Evolutionary conservation across 2,797 vertebrate species (phyloP).

Genomic region (Anas bahamensis): DNA sequence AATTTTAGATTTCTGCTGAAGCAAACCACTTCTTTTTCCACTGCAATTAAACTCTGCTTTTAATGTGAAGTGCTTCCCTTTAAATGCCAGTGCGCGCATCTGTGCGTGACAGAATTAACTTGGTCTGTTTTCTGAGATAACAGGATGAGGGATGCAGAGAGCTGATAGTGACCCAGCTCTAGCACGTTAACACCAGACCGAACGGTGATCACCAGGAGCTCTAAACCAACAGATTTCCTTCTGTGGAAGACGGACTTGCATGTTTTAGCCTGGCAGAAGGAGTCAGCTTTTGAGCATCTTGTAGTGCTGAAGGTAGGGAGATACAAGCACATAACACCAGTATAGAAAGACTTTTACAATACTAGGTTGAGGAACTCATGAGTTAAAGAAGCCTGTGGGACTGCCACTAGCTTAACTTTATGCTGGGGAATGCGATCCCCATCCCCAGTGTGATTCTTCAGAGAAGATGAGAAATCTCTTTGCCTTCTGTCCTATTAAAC

Average conservation of each 20-base stretch:
- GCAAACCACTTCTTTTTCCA: neutral
- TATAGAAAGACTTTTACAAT: neutral
- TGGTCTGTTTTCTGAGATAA: neutral
- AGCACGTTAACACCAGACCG: neutral
- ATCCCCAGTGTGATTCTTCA: neutral
- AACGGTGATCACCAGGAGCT: neutral
- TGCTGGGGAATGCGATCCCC: neutral
- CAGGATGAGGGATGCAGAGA: neutral
- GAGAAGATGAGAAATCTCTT: neutral
- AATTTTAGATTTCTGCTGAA: constrained; percentile 2
- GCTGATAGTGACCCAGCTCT: neutral
- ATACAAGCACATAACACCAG: neutral
- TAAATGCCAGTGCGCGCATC: neutral
- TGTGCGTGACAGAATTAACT: neutral
- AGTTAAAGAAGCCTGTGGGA: neutral
- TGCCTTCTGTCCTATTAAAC: too few species aligned
- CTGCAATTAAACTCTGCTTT: neutral
- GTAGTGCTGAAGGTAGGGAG: neutral
- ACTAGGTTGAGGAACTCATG: neutral
- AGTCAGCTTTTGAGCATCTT: neutral
- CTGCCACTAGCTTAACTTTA: neutral
- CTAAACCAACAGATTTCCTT: neutral
- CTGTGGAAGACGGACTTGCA: neutral
- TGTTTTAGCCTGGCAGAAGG: neutral
- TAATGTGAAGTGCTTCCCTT: neutral